Percentiles rank a stretch among this genome's conserved stretches.
These are phyloP conservation scores for Meteorus sp. DNA, from an alignment of 1,140 invertebrate genomes.

Conservation along the genomic window DNA sequence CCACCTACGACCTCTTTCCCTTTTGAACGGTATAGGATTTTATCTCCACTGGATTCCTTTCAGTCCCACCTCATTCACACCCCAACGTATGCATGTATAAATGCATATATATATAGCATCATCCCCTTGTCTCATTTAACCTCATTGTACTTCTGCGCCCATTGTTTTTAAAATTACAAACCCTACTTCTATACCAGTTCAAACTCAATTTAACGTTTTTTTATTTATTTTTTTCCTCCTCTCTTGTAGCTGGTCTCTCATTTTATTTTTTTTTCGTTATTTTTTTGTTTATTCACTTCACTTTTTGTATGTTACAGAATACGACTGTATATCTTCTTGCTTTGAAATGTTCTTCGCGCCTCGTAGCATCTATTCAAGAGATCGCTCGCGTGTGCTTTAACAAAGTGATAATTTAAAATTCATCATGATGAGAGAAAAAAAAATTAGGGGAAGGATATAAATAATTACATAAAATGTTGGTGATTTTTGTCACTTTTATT, in stretches of 20 bases:
- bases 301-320: conserved; percentile 50
- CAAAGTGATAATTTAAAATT: too few relatives aligned
- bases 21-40: conserved; percentile 56
- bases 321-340: conserved; percentile 49
- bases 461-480: too few relatives aligned
- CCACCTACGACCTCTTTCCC: conserved; percentile 41
- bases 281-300: conserved; percentile 41
- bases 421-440: too few relatives aligned
- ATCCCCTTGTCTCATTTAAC: conserved; percentile 58
- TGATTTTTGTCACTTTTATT: too few relatives aligned
- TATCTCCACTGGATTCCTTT: conserved; percentile 37
- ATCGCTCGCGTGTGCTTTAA: too few relatives aligned
- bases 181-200: conserved; percentile 43
- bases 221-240: conserved; percentile 7
- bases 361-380: too few relatives aligned
- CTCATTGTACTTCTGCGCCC: conserved; percentile 56
- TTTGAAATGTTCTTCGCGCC: not conserved
- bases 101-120: too few relatives aligned
- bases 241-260: not conserved
- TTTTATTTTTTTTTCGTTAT: not conserved
- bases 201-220: conserved; percentile 56
- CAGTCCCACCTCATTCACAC: conserved; percentile 37
- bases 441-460: too few relatives aligned
- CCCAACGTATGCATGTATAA: too few relatives aligned
- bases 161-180: conserved; percentile 60